Conservation (phyloP, 2,797 vertebrate species). For the Galago senegalensis region DNA sequence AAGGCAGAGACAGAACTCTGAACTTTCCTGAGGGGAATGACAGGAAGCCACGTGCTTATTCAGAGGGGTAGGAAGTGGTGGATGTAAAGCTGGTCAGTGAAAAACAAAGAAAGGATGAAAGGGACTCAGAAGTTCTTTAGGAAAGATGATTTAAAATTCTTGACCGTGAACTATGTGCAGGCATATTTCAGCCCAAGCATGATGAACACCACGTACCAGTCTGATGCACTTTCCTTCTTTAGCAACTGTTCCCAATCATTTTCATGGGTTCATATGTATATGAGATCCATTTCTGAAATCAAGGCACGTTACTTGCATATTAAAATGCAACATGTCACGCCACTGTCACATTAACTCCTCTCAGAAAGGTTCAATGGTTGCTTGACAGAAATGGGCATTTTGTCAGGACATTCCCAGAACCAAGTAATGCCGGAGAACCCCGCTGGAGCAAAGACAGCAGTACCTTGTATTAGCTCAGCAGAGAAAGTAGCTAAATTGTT, state of each 20-base stretch:
- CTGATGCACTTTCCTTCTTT: background rate
- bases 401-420: background rate
- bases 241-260: background rate
- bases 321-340: background rate
- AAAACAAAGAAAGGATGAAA: slow-evolving; percentile 3
- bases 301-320: background rate
- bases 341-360: background rate
- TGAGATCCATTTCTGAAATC: slow-evolving; percentile 35
- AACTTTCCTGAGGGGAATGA: background rate
- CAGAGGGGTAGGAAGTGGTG: background rate
- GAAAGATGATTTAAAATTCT: background rate
- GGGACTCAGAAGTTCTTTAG: background rate
- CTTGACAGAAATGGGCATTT: slow-evolving; percentile 56
- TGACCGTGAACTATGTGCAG: background rate
- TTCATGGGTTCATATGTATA: background rate
- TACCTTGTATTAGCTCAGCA: slow-evolving; percentile 61
- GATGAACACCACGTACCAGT: background rate
- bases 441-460: slow-evolving; percentile 54
- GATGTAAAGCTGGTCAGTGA: background rate
- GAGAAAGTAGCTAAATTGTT: slow-evolving; percentile 65
- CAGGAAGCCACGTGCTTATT: background rate
- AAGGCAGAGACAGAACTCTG: background rate
- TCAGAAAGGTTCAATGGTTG: slow-evolving; percentile 43
- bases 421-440: slow-evolving; percentile 61
- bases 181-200: background rate